Conservation (phyloP, 1,140 invertebrate genomes). For the Drosophila fuyamai region DNA sequence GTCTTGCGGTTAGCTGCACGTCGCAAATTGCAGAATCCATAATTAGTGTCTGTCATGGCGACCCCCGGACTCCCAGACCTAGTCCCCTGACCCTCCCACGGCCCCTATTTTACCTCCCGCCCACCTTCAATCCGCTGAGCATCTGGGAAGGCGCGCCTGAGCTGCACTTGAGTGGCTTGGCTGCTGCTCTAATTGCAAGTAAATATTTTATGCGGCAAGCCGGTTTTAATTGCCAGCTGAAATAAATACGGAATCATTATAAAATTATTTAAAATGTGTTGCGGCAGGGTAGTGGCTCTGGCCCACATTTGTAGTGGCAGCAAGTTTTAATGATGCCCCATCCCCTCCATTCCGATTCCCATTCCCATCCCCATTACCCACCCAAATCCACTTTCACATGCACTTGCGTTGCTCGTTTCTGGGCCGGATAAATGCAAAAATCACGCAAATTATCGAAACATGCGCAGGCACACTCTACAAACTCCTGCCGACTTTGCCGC, state of each 20-base stretch:
- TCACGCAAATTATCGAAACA: constrained; percentile 83
- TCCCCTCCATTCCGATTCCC: constrained; percentile 1
- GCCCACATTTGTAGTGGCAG: constrained; percentile 74
- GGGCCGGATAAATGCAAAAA: constrained; percentile 72
- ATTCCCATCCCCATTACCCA: background rate
- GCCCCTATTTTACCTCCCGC: background rate
- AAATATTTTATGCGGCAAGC: constrained; percentile 78
- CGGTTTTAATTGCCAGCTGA: constrained; percentile 77
- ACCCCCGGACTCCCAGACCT: constrained; percentile 41
- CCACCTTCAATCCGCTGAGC: constrained; percentile 5
- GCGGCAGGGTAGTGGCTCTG: constrained; percentile 17
- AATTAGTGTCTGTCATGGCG: constrained; percentile 79
- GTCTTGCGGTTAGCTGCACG: constrained; percentile 74
- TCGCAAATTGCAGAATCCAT: constrained; percentile 80
- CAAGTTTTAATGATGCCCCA: constrained; percentile 78
- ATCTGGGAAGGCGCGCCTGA: constrained; percentile 49
- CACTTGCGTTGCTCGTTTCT: constrained; percentile 44
- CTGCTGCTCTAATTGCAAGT: constrained; percentile 78
- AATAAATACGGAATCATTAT: constrained; percentile 82
- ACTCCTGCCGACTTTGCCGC: constrained; percentile 69
- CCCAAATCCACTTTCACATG: constrained; percentile 41
- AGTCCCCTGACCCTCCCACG: background rate
- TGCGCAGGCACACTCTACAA: constrained; percentile 75
- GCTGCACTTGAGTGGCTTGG: constrained; percentile 72
- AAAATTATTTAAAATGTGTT: constrained; percentile 58